These are phyloP conservation scores for Drosophila buzzatii DNA, from an alignment of 2,888 invertebrate genomes.

Conservation along the genomic window DNA sequence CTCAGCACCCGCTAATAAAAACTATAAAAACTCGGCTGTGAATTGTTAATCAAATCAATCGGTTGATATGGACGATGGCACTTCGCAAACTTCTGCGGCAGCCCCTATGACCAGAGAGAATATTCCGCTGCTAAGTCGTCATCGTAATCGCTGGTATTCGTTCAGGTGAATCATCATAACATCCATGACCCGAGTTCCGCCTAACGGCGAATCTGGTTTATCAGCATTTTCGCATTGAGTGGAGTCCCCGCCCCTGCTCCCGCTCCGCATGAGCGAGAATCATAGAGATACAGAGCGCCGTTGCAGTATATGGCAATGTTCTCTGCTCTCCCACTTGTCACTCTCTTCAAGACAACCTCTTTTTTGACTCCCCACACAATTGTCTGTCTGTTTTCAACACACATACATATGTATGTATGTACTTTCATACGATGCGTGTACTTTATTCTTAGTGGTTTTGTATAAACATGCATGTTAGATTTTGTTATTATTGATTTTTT, in stretches of 20 bases:
- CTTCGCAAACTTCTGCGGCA: conserved; percentile 86
- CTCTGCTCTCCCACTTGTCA: background rate
- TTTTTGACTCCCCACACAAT: conserved; percentile 4
- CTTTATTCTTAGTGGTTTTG: conserved; percentile 3
- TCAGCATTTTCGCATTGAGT: conserved; percentile 24
- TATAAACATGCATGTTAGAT: background rate
- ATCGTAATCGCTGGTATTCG: conserved; percentile 87
- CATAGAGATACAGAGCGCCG: background rate
- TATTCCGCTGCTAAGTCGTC: conserved; percentile 89
- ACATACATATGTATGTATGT: no score
- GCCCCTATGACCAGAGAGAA: conserved; percentile 88
- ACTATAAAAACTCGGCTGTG: conserved; percentile 18
- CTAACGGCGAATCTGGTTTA: conserved; percentile 36
- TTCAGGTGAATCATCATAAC: conserved; percentile 86
- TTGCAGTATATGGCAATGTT: conserved; percentile 24
- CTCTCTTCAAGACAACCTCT: conserved; percentile 2
- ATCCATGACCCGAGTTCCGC: conserved; percentile 9
- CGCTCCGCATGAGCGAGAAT: conserved; percentile 1
- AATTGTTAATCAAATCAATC: conserved; percentile 10
- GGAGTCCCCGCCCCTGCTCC: background rate
- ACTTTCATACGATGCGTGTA: background rate
- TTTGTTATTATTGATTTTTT: conserved; percentile 21
- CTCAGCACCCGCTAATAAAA: conserved; percentile 19
- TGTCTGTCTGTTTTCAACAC: background rate
- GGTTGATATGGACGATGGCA: conserved; percentile 82